These are phyloP conservation scores for Uropsilus gracilis DNA, from an alignment of 2,113 vertebrate species.

Conservation along the genomic window DNA sequence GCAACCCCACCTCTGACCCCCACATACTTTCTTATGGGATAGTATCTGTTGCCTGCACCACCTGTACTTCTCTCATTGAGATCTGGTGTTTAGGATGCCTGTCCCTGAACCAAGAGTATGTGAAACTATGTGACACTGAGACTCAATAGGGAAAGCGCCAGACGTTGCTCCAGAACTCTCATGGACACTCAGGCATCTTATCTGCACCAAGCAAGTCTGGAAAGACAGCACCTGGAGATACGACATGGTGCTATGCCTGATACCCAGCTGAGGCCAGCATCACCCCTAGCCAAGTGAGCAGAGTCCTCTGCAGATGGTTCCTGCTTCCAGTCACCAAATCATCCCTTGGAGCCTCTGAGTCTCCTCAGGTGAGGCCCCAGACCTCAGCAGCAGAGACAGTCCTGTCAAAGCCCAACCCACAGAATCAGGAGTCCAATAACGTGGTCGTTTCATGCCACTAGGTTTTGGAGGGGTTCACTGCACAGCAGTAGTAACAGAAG, in stretches of 20 bases:
- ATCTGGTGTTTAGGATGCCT: neutral
- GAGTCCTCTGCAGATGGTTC: neutral
- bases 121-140: neutral
- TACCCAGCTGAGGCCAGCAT: neutral
- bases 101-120: neutral
- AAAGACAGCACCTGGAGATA: accelerated
- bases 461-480: neutral
- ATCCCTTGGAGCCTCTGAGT: neutral
- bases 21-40: neutral
- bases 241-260: neutral
- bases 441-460: too few species aligned
- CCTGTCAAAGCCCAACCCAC: neutral
- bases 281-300: neutral
- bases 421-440: neutral
- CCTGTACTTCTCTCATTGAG: neutral
- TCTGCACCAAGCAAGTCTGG: neutral
- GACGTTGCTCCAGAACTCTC: neutral
- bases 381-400: neutral
- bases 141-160: neutral
- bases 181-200: neutral
- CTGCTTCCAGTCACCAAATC: neutral
- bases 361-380: neutral
- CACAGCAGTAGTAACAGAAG: neutral
- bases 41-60: too few species aligned
- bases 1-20: neutral